These are phyloP conservation scores for Eupithecia subfuscata DNA, from an alignment of 2,888 invertebrate species.

Conservation along the genomic window DNA sequence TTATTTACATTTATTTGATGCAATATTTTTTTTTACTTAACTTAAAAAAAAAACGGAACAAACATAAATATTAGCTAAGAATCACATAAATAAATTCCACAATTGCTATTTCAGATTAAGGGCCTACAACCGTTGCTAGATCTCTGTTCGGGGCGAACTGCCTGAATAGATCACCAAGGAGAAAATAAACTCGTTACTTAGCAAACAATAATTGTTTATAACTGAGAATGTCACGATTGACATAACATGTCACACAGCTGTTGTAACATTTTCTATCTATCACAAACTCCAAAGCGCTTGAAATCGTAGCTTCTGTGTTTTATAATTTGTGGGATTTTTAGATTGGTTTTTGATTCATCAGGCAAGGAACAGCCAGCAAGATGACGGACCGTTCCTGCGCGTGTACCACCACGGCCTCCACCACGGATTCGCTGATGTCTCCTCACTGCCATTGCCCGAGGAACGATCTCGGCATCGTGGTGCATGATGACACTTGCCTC, in stretches of 20 bases:
- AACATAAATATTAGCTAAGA: neutral
- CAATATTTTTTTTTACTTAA: no score
- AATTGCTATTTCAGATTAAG: neutral
- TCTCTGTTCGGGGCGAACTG: neutral
- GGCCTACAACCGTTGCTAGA: neutral
- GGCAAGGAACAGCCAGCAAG: conserved; percentile 11
- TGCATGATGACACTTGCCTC: conserved; percentile 66
- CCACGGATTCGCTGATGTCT: conserved; percentile 43
- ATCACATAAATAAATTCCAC: neutral
- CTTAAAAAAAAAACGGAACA: no score
- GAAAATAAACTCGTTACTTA: neutral
- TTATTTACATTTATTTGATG: no score
- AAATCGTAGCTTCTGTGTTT: neutral
- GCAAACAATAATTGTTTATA: neutral
- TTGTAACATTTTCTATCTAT: neutral
- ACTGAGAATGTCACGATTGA: neutral
- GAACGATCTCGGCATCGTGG: conserved; percentile 64
- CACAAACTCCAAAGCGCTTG: neutral
- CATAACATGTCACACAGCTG: neutral
- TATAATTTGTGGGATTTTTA: neutral
- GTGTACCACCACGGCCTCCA: conserved; percentile 55
- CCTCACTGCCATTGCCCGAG: conserved; percentile 64
- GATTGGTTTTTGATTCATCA: neutral
- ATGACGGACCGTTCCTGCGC: conserved; percentile 50
- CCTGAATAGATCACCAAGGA: neutral